Base-by-base conservation (phyloP, 1,140 invertebrate genomes). In the Melitaea cinxia region DNA sequence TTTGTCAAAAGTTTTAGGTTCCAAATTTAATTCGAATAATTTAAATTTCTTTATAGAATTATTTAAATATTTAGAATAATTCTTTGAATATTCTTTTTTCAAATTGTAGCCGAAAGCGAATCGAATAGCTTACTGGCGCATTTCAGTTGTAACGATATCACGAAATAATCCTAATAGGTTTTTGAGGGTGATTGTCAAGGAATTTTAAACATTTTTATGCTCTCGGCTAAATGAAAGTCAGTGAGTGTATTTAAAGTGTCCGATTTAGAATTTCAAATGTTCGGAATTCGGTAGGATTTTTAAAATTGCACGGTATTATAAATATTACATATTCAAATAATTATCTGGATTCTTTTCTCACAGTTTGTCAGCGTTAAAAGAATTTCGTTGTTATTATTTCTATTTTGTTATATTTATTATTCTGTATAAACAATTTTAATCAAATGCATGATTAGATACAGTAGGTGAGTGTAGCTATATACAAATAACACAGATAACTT, bases 211-310 rank as follows among this genome's bases (percentile, higher is more conserved):
- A 42, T 42, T 4, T 42, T 42, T 17, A 19, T 19, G 37, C 37
- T 17, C 15, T 9, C 4, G 37, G 37, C 14, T 42, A 6, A 7
- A 17, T 17, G 9, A 2, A 47, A 9, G 12, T 1, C 4, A 12
- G 1, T 3, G 35, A 2, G 10, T 33, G 6, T 33, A 59, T 53
- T 61, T 53, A 53, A 61, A 61, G 39, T 53, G 10, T 1, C n/a
- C 19, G n/a, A 12, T 47, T 42, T 42, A 47, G 42, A 47, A 23
- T 47, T 47, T 24, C 19, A 47, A 47, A 12, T 23, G 50, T 56
- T 55, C 42, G 3, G 59, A 54, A 67, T 61, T 67, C 54, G 39
- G 54, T 56, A 68, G 66, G 66, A 54, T 56, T 68, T 62, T 28
- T 1, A 58, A 62, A 57, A 57, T 63, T 23, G 59, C 7, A 50